Base-by-base conservation (phyloP, 2,113 vertebrate species). In the Merops nubicus region DNA sequence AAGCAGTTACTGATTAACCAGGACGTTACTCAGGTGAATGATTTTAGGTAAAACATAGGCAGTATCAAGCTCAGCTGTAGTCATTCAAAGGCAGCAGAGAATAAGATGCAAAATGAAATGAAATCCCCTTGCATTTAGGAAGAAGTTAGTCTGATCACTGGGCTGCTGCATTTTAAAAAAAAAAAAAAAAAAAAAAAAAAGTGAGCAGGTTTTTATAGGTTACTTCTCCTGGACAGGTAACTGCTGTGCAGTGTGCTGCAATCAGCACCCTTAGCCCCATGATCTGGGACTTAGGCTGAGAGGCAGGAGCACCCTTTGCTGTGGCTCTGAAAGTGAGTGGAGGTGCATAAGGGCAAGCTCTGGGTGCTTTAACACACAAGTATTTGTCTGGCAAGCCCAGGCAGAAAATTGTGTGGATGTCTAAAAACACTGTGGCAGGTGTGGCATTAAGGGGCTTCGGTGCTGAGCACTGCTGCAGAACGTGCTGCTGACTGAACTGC, bases 401-500 rank as follows among this genome's bases (percentile, higher is more conserved):
- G n/a, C 13, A 42, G 9, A 59, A 42, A 64, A 40, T 10, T 65
- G 22, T 28, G 56, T 31, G 17, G 4, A 20, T 43, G 6, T 60
- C 38, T 78, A 3, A 42, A 60, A 85, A 31, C 23, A 7, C 21
- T 12, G 47, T 34, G 23, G 13, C 12, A 60, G 43, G 9, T 15
- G 14, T 9, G 12, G 18, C 18, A 34, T 56, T 36, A 60, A 88
- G 38, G 48, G 15, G 54, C 16, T 43, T 28, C n/a, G 25, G 22
- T 12, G 38, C 3, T 15, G 33, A 40, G 34, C 45, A 9, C 11
- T 0, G 1, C 47, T 20, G 33, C 6, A 17, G 48, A 68, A 29
- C 17, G 8, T 36, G 29, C 15, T 77, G 0, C 5, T 17, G 22
- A 22, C 47, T 31, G 47, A 63, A 22, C 11, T 26, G 64, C 47